Evolutionary conservation across 2,888 invertebrate genomes (phyloP), one percentile per base, ranked within the genome.

Genomic region (Nemoura dubitans): DNA sequence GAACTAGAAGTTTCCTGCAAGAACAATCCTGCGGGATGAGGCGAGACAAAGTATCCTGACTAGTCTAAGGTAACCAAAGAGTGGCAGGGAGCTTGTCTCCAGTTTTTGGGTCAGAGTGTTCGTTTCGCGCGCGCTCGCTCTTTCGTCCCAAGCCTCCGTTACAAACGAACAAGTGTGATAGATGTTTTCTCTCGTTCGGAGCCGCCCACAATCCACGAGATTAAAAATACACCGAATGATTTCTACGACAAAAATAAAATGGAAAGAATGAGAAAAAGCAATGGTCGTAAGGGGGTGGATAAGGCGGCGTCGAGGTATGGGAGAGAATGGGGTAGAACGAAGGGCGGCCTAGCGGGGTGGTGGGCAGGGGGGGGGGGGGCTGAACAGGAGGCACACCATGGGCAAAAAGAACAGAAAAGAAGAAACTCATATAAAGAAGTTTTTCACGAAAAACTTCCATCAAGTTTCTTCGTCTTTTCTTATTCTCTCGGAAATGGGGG

Each of bases 181-280:
- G 87, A 87, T 87, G 87, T 87, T 76, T 85, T 83, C 83, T 83
- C 83, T 77, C 85, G 83, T 82, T 85, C 85, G 36, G 30, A 36
- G 76, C 85, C 86, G 25, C 86, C 84, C 87, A 86, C 87, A 87
- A 87, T 87, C 81, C 87, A 76, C 87, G 87, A 89, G 88, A 88
- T 88, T 88, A 88, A 88, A 88, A 88, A 87, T 88, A 88, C 88
- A 88, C 87, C 88, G 88, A 88, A 88, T 87, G 87, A 88, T 87
- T 88, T 87, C 87, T 87, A 88, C 86, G 87, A 87, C 87, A 89
- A 88, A 88, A 88, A 87, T 87, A 87, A 87, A 86, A 86, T 84
- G 86, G 87, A 87, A 87, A 87, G 87, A 87, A 87, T 85, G 87
- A 87, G 85, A 85, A 36, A 86, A 86, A 59, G 59, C 59, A 59